Evolutionary conservation across 2,113 vertebrate species (phyloP).

Genomic region (Seriola quinqueradiata): DNA sequence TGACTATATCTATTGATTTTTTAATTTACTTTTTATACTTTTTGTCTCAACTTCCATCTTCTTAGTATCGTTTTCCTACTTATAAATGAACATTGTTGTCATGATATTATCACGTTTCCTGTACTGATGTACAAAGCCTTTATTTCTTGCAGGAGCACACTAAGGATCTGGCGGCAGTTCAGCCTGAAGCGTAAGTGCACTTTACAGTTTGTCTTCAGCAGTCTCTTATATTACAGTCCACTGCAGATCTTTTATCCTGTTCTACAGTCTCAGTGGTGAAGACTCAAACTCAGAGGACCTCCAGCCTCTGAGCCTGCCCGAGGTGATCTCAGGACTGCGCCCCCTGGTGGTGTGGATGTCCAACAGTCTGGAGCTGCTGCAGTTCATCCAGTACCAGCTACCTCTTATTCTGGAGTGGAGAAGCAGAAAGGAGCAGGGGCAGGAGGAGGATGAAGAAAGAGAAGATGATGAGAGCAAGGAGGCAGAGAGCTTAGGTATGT

Average conservation of each 20-base stretch:
- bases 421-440: conserved; percentile 52
- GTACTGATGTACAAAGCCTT: neutral
- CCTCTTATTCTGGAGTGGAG: conserved; percentile 81
- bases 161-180: conserved; percentile 77
- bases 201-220: neutral
- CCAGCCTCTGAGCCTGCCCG: conserved; percentile 36
- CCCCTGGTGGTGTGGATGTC: conserved; percentile 87
- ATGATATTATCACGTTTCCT: neutral
- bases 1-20: too few species aligned
- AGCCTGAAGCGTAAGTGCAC: conserved; percentile 80
- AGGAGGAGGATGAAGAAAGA: conserved; percentile 53
- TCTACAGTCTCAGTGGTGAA: conserved; percentile 21
- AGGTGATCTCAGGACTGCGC: conserved; percentile 75
- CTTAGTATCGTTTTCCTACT: neutral
- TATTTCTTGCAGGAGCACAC: conserved; percentile 79
- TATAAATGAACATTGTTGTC: too few species aligned
- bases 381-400: conserved; percentile 85
- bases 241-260: neutral
- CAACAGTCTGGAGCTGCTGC: conserved; percentile 85
- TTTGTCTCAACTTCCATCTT: neutral
- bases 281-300: conserved; percentile 39
- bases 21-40: neutral
- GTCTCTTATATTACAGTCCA: neutral
- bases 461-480: conserved; percentile 57
- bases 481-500: conserved; percentile 63